Percentiles rank a stretch among this genome's conserved stretches.
These are phyloP conservation scores for Drosophila aff. DNA, from an alignment of 1,140 invertebrate species.

Conservation along the genomic window DNA sequence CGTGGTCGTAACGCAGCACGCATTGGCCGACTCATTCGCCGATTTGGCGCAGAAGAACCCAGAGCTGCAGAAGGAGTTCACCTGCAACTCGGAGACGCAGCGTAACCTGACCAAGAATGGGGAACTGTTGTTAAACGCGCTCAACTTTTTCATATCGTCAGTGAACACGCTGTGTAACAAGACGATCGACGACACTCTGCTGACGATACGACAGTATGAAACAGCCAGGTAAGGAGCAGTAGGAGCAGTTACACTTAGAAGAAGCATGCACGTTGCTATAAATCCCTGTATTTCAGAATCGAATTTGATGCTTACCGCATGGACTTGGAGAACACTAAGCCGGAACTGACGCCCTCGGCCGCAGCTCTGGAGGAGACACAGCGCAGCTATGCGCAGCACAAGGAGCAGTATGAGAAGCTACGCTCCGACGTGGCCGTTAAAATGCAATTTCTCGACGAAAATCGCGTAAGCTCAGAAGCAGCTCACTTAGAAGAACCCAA, in stretches of 20 bases:
- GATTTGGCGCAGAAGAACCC: slow-evolving; percentile 97
- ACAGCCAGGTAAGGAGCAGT: slow-evolving; percentile 89
- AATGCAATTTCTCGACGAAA: slow-evolving; percentile 98
- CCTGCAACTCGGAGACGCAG: slow-evolving; percentile 98
- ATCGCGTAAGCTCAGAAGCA: slow-evolving; percentile 89
- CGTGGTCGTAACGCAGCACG: slow-evolving; percentile 92
- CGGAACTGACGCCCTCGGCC: slow-evolving; percentile 88
- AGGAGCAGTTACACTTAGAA: neutral
- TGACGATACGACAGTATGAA: slow-evolving; percentile 97
- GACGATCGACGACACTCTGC: slow-evolving; percentile 97
- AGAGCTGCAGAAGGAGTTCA: slow-evolving; percentile 97
- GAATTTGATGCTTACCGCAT: slow-evolving; percentile 98
- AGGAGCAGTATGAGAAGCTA: slow-evolving; percentile 95
- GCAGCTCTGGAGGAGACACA: slow-evolving; percentile 93
- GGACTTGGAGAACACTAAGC: slow-evolving; percentile 92
- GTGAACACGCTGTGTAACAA: slow-evolving; percentile 98
- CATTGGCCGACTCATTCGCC: slow-evolving; percentile 90
- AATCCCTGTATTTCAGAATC: slow-evolving; percentile 87
- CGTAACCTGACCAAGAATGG: slow-evolving; percentile 97
- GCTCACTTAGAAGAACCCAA: too few species aligned
- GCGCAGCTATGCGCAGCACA: slow-evolving; percentile 93
- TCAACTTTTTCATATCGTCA: slow-evolving; percentile 98
- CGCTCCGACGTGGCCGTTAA: slow-evolving; percentile 97
- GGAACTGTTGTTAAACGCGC: slow-evolving; percentile 94
- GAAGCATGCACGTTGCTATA: neutral